Percentiles rank a stretch among this genome's conserved stretches.
Evolutionary conservation across 2,113 vertebrate species (phyloP).

Genomic region (Cheilinus undulatus): DNA sequence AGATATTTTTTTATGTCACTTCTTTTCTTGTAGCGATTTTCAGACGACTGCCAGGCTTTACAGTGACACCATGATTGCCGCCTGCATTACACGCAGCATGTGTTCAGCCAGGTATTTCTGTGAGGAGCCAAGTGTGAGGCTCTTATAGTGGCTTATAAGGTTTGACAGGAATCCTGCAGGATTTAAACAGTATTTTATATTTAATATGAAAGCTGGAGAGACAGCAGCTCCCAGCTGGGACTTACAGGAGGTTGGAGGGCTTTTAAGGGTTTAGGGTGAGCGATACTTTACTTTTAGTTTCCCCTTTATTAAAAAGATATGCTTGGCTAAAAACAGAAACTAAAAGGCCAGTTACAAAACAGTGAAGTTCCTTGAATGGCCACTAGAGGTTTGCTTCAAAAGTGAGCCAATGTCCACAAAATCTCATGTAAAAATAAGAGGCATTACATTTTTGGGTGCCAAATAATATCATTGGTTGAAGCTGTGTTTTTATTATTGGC

Average conservation of each 20-base stretch:
- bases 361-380: not conserved
- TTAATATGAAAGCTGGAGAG: constrained; percentile 6
- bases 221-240: not conserved
- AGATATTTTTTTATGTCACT: constrained; percentile 41
- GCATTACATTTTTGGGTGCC: too few species aligned
- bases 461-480: too few species aligned
- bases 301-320: not conserved
- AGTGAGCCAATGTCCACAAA: not conserved
- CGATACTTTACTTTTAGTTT: not conserved
- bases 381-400: too few species aligned
- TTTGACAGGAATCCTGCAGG: constrained; percentile 21
- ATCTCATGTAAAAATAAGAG: too few species aligned
- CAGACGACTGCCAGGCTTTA: constrained; percentile 25
- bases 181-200: constrained; percentile 35
- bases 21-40: constrained; percentile 2
- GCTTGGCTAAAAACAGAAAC: not conserved
- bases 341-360: not conserved
- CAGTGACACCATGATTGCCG: constrained; percentile 24
- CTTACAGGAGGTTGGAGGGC: not conserved
- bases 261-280: not conserved
- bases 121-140: not conserved
- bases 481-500: too few species aligned
- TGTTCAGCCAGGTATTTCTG: constrained; percentile 34
- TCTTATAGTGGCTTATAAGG: constrained; percentile 22
- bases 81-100: constrained; percentile 22